Evolutionary conservation across 2,888 invertebrate species (phyloP).

Genomic region (Julus scanicus): DNA sequence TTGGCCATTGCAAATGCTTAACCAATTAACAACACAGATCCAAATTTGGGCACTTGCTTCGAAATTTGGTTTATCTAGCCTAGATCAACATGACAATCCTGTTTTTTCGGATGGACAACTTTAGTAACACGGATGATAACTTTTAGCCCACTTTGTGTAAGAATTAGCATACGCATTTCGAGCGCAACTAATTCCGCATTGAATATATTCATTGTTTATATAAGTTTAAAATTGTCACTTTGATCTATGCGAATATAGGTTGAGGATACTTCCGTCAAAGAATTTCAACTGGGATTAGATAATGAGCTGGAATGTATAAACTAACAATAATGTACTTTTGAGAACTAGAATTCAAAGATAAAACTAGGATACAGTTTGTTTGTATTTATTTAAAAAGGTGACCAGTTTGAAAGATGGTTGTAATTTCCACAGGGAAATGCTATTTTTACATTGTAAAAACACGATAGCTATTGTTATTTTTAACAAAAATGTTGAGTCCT

Average conservation of each 20-base stretch:
- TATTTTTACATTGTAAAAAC: too few species aligned
- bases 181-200: neutral
- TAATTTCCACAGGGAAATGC: too few species aligned
- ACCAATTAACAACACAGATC: neutral
- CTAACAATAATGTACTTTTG: too few species aligned
- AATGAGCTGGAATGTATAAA: too few species aligned
- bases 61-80: neutral
- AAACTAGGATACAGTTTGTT: too few species aligned
- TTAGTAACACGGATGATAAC: neutral
- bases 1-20: neutral
- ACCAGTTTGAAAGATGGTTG: too few species aligned
- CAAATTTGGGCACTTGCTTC: neutral
- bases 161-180: neutral
- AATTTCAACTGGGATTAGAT: too few species aligned
- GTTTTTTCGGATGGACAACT: neutral
- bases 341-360: too few species aligned
- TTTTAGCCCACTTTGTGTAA: neutral
- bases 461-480: too few species aligned
- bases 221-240: neutral
- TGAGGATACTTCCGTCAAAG: neutral
- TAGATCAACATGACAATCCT: neutral
- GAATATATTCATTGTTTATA: neutral
- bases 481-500: too few species aligned
- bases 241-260: neutral
- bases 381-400: too few species aligned